phyloP scores from a whole-genome alignment of 2,888 invertebrate genomes.

The Lamellibrachia columna region DNA sequence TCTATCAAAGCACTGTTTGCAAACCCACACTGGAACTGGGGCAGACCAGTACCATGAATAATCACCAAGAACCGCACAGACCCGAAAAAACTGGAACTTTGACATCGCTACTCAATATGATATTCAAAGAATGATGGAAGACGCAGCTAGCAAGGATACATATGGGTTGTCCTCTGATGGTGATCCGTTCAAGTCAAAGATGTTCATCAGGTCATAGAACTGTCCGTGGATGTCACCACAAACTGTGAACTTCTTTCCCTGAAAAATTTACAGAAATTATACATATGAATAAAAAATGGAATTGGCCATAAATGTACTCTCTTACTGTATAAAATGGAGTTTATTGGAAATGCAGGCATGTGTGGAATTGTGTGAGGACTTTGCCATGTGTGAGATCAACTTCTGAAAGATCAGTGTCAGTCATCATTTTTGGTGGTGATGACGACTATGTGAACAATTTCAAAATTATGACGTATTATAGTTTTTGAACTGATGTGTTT shows the following conservation, averaged over 20 bases:
- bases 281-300: neutral
- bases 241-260: constrained; percentile 91
- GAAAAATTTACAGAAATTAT: constrained; percentile 21
- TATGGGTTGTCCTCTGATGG: constrained; percentile 96
- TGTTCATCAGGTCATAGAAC: constrained; percentile 97
- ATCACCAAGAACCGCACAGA: no score
- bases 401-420: no score
- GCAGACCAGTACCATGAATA: neutral
- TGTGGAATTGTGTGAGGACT: no score
- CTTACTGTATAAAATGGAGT: no score
- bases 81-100: no score
- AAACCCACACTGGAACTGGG: neutral
- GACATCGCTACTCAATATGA: neutral
- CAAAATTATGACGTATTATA: no score
- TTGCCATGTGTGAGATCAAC: no score
- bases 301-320: neutral
- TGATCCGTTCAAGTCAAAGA: constrained; percentile 95
- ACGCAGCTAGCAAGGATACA: constrained; percentile 67
- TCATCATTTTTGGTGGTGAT: no score
- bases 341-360: no score
- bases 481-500: no score
- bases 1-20: neutral
- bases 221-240: constrained; percentile 99
- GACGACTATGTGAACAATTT: no score
- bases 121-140: neutral